phyloP scores from a whole-genome alignment of 2,888 invertebrate genomes.

The Diploptera punctata region DNA sequence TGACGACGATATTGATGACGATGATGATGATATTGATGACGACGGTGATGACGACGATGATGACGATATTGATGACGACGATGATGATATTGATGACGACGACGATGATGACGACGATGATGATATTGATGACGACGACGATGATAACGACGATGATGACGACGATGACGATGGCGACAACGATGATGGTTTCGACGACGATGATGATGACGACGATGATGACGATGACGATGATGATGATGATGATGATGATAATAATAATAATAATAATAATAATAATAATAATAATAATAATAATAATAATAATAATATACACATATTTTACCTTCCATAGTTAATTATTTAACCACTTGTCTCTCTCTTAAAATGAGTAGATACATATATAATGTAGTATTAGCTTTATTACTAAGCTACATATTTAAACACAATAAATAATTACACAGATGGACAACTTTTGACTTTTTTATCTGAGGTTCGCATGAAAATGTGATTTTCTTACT shows the following conservation, averaged over 20 bases:
- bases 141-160: background rate
- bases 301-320: too few relatives aligned
- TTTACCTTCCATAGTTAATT: too few relatives aligned
- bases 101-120: background rate
- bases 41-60: background rate
- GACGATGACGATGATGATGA: background rate
- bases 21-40: too few relatives aligned
- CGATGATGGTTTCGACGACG: background rate
- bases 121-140: background rate
- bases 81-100: background rate
- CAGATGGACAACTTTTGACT: too few relatives aligned
- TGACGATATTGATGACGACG: background rate
- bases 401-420: too few relatives aligned
- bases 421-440: too few relatives aligned
- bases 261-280: constrained; percentile 6
- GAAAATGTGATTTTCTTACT: too few relatives aligned
- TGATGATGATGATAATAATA: background rate
- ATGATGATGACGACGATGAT: background rate
- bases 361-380: too few relatives aligned
- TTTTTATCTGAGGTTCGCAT: too few relatives aligned
- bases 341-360: too few relatives aligned
- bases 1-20: too few relatives aligned
- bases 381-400: too few relatives aligned
- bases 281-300: constrained; percentile 13
- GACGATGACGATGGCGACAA: background rate